A percentile compares a stretch with the other conserved stretches of the same genome.
These are phyloP conservation scores for Mionectes olivaceus DNA, from an alignment of 2,797 vertebrate genomes.

Conservation along the genomic window DNA sequence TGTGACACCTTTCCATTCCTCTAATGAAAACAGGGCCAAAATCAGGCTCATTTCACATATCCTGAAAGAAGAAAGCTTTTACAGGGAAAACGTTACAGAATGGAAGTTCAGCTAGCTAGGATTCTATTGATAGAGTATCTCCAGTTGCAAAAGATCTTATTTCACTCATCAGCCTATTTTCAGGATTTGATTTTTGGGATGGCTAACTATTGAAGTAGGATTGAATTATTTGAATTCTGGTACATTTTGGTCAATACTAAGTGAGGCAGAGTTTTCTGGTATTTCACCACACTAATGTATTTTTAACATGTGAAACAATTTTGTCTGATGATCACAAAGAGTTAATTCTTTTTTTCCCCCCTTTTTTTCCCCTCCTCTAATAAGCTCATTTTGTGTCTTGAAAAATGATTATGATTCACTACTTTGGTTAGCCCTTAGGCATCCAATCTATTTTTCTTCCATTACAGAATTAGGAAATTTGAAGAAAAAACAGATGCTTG, in stretches of 20 bases:
- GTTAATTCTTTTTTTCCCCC: accelerated
- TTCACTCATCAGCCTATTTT: neutral
- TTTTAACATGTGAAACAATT: neutral
- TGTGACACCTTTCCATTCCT: neutral
- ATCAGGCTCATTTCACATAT: neutral
- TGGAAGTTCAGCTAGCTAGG: neutral
- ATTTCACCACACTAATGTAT: neutral
- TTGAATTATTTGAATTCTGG: neutral
- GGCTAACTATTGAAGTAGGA: neutral
- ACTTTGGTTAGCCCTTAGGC: neutral
- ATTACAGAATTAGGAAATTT: neutral
- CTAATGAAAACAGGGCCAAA: neutral
- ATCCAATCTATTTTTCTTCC: neutral
- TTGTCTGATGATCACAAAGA: neutral
- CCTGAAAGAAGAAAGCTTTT: neutral
- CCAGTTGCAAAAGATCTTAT: neutral
- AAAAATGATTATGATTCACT: neutral
- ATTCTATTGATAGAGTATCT: neutral
- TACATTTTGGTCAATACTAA: neutral
- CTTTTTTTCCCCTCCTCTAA: too few species aligned
- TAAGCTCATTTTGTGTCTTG: neutral
- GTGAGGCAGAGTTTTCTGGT: neutral
- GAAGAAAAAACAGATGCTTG: neutral
- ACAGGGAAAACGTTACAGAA: neutral
- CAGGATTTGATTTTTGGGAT: neutral